Percentiles rank a stretch among this genome's conserved stretches.
phyloP scores from a whole-genome alignment of 2,888 invertebrate genomes.

The Polydrusus tereticollis region DNA sequence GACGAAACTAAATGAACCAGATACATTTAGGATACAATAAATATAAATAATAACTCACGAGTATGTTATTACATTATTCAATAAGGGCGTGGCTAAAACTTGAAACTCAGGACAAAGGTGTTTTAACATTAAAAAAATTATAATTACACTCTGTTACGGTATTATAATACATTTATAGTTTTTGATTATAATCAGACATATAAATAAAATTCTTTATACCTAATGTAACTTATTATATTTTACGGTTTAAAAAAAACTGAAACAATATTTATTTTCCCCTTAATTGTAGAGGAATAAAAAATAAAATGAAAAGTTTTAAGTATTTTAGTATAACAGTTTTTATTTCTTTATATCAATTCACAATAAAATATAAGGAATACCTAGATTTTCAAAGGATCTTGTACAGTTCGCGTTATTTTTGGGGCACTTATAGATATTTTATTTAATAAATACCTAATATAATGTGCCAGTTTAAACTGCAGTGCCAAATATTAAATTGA shows the following conservation, averaged over 20 bases:
- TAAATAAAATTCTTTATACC: too few relatives aligned
- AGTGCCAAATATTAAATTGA: background rate
- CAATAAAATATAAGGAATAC: too few relatives aligned
- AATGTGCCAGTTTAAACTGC: background rate
- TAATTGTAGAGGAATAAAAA: too few relatives aligned
- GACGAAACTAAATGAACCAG: background rate
- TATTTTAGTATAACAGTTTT: too few relatives aligned
- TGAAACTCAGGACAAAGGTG: background rate
- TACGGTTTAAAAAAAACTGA: too few relatives aligned
- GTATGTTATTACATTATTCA: slow-evolving; percentile 1
- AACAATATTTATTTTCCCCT: too few relatives aligned
- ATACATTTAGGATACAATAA: background rate
- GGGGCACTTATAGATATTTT: background rate
- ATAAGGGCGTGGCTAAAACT: background rate
- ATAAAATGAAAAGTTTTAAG: too few relatives aligned
- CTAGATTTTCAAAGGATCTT: too few relatives aligned
- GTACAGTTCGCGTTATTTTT: background rate
- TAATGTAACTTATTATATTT: too few relatives aligned
- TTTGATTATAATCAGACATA: too few relatives aligned
- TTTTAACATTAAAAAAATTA: background rate
- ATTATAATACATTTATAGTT: background rate
- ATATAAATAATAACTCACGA: slow-evolving; percentile 11
- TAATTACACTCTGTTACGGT: background rate
- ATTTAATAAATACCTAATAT: background rate
- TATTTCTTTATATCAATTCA: too few relatives aligned